phyloP scores from a whole-genome alignment of 1,140 invertebrate genomes.

The Chymomyza costata region DNA sequence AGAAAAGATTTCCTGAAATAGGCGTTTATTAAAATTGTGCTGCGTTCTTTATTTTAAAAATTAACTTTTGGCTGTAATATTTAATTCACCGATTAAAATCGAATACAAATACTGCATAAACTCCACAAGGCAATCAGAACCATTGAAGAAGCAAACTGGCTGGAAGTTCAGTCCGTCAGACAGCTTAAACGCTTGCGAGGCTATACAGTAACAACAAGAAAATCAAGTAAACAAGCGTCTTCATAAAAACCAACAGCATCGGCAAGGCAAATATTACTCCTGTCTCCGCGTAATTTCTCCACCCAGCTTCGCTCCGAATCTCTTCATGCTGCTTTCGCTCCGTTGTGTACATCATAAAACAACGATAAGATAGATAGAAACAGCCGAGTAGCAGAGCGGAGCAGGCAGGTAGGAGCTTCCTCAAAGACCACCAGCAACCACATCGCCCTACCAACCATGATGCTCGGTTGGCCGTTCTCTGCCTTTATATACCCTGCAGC shows the following conservation, averaged over 20 bases:
- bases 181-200: slow-evolving; percentile 23
- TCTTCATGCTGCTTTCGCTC: slow-evolving; percentile 46
- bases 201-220: too few relatives aligned
- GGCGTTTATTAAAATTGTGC: too few relatives aligned
- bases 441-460: slow-evolving; percentile 28
- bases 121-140: too few relatives aligned
- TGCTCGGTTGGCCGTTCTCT: slow-evolving; percentile 44
- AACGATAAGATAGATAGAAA: slow-evolving; percentile 70
- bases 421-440: neutral
- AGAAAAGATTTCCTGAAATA: too few relatives aligned
- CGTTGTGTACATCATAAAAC: slow-evolving; percentile 71
- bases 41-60: too few relatives aligned
- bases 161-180: neutral
- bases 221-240: slow-evolving; percentile 68
- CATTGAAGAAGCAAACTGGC: too few relatives aligned
- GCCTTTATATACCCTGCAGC: too few relatives aligned
- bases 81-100: too few relatives aligned
- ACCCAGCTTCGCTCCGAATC: slow-evolving; percentile 35
- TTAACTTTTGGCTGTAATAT: too few relatives aligned
- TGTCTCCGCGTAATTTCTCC: too few relatives aligned
- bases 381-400: slow-evolving; percentile 24
- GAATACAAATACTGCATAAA: too few relatives aligned
- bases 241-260: slow-evolving; percentile 64
- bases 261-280: slow-evolving; percentile 19
- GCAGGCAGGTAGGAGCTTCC: too few relatives aligned